Evolutionary conservation across 2,113 vertebrate genomes (phyloP), one percentile per base, ranked within the genome.

Genomic region (Microtus pennsylvanicus): DNA sequence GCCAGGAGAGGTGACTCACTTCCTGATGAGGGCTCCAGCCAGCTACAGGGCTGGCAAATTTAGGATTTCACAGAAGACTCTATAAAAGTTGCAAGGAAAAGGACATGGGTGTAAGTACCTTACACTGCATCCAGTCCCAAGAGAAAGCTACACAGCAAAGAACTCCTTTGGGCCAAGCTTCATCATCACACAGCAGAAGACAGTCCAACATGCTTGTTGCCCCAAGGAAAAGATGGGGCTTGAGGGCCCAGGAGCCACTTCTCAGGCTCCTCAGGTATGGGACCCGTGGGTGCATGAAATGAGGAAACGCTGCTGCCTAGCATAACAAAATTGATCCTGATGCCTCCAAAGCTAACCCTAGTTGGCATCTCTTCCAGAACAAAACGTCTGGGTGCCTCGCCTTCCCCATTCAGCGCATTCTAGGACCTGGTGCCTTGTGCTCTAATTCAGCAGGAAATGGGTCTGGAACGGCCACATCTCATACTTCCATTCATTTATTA

Each of bases 81-180:
- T 50, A 65, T 78, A 91, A 87, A 82, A 97, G 38, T 13, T 75
- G 88, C 65, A 96, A 97, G 94, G 92, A 85, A 97, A 92, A 91
- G 81, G 81, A 42, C 75, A 24, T 55, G 30, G 47, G 89, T 74
- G 22, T 81, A 93, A 98, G 90, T 8, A 4, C 45, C 42, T 63
- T 74, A 33, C 76, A 86, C 8, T 1, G 65, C 77, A 93, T 78
- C 17, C 1, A 78, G 89, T 72, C 94, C 75, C 94, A 88, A 87
- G 65, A 0, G 26, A 74, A 75, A 87, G 91, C 14, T 70, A 75
- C 61, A n/a, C 42, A 94, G 55, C 67, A 55, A 0, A 87, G 93
- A 72, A 86, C 94, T 93, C 42, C 96, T 81, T 74, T 26, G 70
- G 72, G 89, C 75, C 77, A 21, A 96, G 94, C 26, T 77, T 97